Evolutionary conservation across 2,113 vertebrate genomes (phyloP).

Genomic region (Lampris incognitus): DNA sequence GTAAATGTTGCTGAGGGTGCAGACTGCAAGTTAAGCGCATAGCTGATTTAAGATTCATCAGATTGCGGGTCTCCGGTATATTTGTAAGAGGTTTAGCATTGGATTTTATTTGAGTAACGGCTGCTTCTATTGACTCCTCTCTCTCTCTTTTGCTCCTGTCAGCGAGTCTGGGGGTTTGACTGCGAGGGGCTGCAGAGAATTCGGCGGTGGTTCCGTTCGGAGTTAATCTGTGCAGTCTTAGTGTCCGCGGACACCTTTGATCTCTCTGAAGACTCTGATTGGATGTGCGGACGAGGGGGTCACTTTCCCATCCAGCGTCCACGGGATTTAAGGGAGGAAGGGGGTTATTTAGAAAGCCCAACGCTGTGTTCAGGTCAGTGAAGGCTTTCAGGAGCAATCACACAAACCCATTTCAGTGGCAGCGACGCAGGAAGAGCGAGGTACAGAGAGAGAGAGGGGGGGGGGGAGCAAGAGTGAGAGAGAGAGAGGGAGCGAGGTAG

Average conservation of each 20-base stretch:
- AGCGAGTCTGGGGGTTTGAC: conserved; percentile 67
- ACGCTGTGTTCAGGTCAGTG: conserved; percentile 76
- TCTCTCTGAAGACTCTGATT: conserved; percentile 81
- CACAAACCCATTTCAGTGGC: conserved; percentile 72
- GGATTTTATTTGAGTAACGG: conserved; percentile 39
- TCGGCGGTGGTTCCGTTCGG: conserved; percentile 77
- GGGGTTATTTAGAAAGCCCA: conserved; percentile 76
- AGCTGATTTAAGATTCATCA: conserved; percentile 47
- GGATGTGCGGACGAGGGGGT: conserved; percentile 73
- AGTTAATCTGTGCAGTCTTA: conserved; percentile 83
- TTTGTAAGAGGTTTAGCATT: background rate
- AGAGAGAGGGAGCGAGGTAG: background rate
- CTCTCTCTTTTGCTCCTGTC: conserved; percentile 59
- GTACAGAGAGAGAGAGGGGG: conserved; percentile 38
- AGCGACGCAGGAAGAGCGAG: conserved; percentile 43
- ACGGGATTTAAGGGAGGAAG: conserved; percentile 56
- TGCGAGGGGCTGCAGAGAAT: conserved; percentile 71
- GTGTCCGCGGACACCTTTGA: conserved; percentile 83
- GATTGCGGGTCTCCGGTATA: conserved; percentile 24
- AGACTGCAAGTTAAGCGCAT: conserved; percentile 9
- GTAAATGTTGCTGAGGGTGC: background rate
- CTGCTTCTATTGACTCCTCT: conserved; percentile 52
- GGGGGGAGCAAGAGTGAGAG: conserved; percentile 37
- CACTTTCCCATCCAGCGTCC: conserved; percentile 78
- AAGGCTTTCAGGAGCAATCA: conserved; percentile 76